Conservation (phyloP, 2,113 vertebrate species). For the Lota lota region DNA sequence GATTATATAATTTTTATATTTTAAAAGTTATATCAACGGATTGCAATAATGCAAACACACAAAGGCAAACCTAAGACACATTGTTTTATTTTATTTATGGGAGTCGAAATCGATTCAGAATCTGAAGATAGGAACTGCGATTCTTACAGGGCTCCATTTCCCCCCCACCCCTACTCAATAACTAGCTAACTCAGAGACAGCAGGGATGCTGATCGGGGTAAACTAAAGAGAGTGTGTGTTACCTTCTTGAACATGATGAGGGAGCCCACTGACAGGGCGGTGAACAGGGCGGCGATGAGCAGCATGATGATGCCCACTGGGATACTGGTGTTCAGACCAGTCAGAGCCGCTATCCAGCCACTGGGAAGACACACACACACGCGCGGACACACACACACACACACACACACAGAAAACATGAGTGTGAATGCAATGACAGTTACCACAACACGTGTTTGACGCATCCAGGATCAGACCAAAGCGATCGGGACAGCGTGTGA, state of each 20-base stretch:
- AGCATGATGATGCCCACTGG: constrained; percentile 98
- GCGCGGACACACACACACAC: not conserved
- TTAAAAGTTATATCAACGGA: too few relatives aligned
- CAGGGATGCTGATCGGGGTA: not conserved
- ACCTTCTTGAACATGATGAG: constrained; percentile 99
- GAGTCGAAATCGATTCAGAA: too few relatives aligned
- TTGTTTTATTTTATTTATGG: too few relatives aligned
- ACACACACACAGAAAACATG: not conserved
- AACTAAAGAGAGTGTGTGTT: constrained; percentile 17
- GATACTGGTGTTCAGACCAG: constrained; percentile 89
- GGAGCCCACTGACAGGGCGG: constrained; percentile 92
- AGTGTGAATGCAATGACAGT: too few relatives aligned
- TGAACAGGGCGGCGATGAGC: constrained; percentile 94
- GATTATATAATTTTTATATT: too few relatives aligned
- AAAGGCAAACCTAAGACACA: too few relatives aligned
- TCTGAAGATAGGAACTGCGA: too few relatives aligned
- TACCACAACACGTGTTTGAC: too few relatives aligned
- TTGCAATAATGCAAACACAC: too few relatives aligned
- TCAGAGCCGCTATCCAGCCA: constrained; percentile 97
- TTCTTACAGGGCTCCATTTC: not conserved
- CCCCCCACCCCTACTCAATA: not conserved
- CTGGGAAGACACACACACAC: constrained; percentile 61
- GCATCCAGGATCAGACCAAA: too few relatives aligned
- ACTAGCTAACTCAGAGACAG: too few relatives aligned
- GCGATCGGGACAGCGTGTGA: too few relatives aligned